A percentile compares a stretch with the other conserved stretches of the same genome.
phyloP scores from a whole-genome alignment of 2,113 vertebrate genomes.

The Crocuta crocuta region DNA sequence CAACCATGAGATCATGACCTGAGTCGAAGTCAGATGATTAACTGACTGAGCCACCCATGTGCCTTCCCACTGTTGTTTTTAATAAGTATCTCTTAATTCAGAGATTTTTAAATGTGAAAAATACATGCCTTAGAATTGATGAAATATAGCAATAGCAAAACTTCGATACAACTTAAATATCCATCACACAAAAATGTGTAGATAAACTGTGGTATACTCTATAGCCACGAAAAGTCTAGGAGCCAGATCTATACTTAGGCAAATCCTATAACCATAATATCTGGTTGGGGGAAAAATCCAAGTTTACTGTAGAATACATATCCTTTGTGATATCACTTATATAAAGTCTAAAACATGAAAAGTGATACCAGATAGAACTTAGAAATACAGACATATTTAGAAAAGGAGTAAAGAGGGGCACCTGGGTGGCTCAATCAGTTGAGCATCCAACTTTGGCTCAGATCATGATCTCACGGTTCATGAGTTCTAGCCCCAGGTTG shows the following conservation, averaged over 20 bases:
- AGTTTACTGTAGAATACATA: background rate
- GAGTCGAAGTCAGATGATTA: too few relatives aligned
- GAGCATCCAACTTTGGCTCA: too few relatives aligned
- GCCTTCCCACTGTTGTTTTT: background rate
- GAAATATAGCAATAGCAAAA: slow-evolving; percentile 33
- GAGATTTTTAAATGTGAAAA: background rate
- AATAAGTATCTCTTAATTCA: background rate
- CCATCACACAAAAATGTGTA: background rate
- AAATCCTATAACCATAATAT: background rate
- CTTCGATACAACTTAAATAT: background rate
- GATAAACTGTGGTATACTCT: background rate
- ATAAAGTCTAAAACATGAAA: background rate
- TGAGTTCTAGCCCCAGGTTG: too few relatives aligned
- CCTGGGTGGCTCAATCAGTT: too few relatives aligned
- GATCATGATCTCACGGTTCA: too few relatives aligned
- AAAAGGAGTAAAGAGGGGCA: background rate
- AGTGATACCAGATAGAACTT: background rate
- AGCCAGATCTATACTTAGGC: background rate
- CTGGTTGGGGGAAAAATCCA: background rate
- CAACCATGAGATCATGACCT: too few relatives aligned
- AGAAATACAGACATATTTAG: background rate
- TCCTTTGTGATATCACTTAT: background rate
- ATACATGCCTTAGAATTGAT: background rate
- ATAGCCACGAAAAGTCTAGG: background rate
- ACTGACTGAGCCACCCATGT: too few relatives aligned